A percentile compares a stretch with the other conserved stretches of the same genome.
phyloP scores from a whole-genome alignment of 2,888 invertebrate species.

The Anoncus sp. region DNA sequence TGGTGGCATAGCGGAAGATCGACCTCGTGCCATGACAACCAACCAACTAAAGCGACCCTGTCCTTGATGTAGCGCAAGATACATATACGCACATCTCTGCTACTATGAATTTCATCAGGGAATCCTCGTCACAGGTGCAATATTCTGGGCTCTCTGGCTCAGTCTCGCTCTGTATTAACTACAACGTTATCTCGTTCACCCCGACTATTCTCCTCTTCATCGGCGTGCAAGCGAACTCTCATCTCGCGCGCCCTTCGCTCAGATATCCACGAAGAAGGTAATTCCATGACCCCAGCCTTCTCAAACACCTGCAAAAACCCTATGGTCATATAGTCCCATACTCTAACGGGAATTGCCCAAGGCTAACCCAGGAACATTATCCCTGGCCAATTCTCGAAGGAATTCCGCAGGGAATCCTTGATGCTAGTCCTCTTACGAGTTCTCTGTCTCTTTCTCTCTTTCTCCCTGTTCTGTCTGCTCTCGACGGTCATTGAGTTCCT shows the following conservation, averaged over 20 bases:
- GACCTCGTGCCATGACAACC: conserved; percentile 33
- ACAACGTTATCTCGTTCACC: neutral
- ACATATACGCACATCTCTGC: conserved; percentile 50
- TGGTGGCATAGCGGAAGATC: conserved; percentile 15
- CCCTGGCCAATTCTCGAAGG: conserved; percentile 55
- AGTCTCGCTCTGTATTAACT: conserved; percentile 7
- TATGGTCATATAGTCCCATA: conserved; percentile 19
- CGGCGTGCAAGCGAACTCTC: conserved; percentile 40
- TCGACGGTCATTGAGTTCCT: conserved; percentile 51
- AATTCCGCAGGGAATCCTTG: conserved; percentile 54
- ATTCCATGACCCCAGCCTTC: conserved; percentile 32
- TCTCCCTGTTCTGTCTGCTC: conserved; percentile 33
- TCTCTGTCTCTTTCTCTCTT: conserved; percentile 25
- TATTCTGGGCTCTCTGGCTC: conserved; percentile 33
- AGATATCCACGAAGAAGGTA: conserved; percentile 38
- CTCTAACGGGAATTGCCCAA: conserved; percentile 39
- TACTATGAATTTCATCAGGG: conserved; percentile 54
- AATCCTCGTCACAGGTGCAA: conserved; percentile 48
- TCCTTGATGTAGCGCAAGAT: conserved; percentile 48
- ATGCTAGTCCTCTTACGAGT: conserved; percentile 35
- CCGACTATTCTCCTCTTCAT: conserved; percentile 46
- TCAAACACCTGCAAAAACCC: conserved; percentile 21
- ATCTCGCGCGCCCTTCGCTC: conserved; percentile 43
- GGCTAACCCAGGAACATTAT: conserved; percentile 52
- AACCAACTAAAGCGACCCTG: conserved; percentile 15